phyloP scores from a whole-genome alignment of 2,113 vertebrate species.

The Enhydra lutris region DNA sequence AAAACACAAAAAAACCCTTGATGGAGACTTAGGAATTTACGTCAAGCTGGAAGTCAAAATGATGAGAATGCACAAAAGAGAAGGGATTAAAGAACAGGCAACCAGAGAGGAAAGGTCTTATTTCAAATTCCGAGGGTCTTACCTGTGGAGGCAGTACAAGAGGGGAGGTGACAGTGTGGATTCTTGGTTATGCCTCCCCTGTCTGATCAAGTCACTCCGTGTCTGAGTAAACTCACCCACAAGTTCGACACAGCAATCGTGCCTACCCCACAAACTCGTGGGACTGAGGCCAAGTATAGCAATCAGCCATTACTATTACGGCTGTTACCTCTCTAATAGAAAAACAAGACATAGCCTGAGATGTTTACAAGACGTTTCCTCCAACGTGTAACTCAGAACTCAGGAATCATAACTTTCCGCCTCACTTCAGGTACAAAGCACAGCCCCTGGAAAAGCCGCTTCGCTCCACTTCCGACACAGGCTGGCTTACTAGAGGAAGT shows the following conservation, averaged over 20 bases:
- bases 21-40: not conserved
- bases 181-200: not conserved
- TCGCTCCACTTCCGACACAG: not conserved
- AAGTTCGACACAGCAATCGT: accelerated
- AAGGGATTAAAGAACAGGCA: not conserved
- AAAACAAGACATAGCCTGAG: not conserved
- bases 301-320: not conserved
- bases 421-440: not conserved
- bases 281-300: not conserved
- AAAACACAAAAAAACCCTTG: not conserved
- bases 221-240: too few relatives aligned
- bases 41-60: not conserved
- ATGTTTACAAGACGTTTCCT: too few relatives aligned
- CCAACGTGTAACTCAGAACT: not conserved
- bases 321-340: not conserved
- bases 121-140: not conserved
- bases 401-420: not conserved
- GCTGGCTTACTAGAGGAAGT: not conserved
- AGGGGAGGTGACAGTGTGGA: not conserved
- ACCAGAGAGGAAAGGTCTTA: not conserved
- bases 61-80: not conserved
- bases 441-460: too few relatives aligned
- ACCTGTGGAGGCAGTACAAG: not conserved
- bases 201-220: not conserved
- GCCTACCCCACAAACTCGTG: not conserved